A percentile compares a stretch with the other conserved stretches of the same genome.
Evolutionary conservation across 2,113 vertebrate species (phyloP).

Genomic region (Campylomormyrus numenius): DNA sequence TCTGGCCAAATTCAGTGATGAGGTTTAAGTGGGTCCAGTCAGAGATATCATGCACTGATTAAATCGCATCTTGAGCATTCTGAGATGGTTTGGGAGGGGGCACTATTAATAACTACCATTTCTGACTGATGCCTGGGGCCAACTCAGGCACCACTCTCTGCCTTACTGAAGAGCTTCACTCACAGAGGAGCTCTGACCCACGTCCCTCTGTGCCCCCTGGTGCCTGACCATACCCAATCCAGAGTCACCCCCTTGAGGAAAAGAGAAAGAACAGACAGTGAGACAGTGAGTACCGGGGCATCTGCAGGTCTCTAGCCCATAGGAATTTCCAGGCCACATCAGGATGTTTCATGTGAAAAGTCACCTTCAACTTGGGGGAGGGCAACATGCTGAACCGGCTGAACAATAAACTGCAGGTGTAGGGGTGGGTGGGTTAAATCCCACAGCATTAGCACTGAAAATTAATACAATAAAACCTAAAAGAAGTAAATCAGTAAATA

Average conservation of each 20-base stretch:
- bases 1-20: conserved; percentile 88
- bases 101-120: conserved; percentile 87
- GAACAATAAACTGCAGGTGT: not conserved
- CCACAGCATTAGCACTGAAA: conserved; percentile 24
- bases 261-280: not conserved
- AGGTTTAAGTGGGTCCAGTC: conserved; percentile 89
- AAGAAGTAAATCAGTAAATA: conserved; percentile 29
- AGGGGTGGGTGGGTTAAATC: conserved; percentile 26
- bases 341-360: not conserved
- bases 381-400: not conserved
- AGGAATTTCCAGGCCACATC: not conserved
- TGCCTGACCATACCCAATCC: not conserved
- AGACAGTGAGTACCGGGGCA: not conserved
- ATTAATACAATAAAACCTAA: conserved; percentile 26
- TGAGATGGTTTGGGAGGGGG: conserved; percentile 57
- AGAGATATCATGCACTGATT: conserved; percentile 93
- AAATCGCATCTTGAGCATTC: conserved; percentile 87
- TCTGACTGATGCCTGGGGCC: conserved; percentile 88
- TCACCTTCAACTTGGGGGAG: conserved; percentile 8
- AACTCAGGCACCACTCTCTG: conserved; percentile 58
- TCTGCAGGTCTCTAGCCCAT: not conserved
- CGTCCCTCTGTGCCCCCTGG: not conserved
- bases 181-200: not conserved
- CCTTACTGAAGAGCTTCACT: conserved; percentile 25
- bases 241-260: not conserved